These are phyloP conservation scores for Drosophila littoralis DNA, from an alignment of 1,140 invertebrate genomes.

Conservation along the genomic window DNA sequence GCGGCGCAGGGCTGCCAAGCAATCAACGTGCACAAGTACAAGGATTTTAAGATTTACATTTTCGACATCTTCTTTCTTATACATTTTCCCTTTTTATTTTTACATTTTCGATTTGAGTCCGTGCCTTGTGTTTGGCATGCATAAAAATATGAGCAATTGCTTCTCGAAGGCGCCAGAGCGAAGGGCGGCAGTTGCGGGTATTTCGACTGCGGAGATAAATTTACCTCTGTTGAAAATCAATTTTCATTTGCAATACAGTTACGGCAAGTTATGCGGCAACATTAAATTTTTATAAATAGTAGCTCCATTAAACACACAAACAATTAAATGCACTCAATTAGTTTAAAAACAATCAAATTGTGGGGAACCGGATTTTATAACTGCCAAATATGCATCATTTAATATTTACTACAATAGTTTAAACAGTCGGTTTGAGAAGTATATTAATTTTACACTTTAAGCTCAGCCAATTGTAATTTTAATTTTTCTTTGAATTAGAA, in stretches of 20 bases:
- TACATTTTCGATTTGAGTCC: constrained; percentile 16
- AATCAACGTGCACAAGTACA: constrained; percentile 44
- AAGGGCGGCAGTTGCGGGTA: neutral
- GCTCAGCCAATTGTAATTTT: neutral
- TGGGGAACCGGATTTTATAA: too few species aligned
- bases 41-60: constrained; percentile 46
- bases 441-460: too few species aligned
- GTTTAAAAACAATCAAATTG: too few species aligned
- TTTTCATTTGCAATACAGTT: constrained; percentile 13
- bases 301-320: too few species aligned
- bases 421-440: too few species aligned
- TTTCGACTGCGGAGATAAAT: neutral
- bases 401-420: too few species aligned
- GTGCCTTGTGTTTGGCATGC: constrained; percentile 8
- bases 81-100: neutral
- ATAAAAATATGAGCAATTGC: constrained; percentile 26
- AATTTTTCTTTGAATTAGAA: too few species aligned
- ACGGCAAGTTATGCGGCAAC: too few species aligned
- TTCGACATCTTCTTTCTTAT: constrained; percentile 16
- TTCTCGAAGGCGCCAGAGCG: neutral
- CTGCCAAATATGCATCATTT: too few species aligned
- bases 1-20: constrained; percentile 6
- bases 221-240: constrained; percentile 5
- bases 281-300: too few species aligned
- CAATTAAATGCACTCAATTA: too few species aligned